phyloP scores from a whole-genome alignment of 2,888 invertebrate genomes.

The Volucella inflata region DNA sequence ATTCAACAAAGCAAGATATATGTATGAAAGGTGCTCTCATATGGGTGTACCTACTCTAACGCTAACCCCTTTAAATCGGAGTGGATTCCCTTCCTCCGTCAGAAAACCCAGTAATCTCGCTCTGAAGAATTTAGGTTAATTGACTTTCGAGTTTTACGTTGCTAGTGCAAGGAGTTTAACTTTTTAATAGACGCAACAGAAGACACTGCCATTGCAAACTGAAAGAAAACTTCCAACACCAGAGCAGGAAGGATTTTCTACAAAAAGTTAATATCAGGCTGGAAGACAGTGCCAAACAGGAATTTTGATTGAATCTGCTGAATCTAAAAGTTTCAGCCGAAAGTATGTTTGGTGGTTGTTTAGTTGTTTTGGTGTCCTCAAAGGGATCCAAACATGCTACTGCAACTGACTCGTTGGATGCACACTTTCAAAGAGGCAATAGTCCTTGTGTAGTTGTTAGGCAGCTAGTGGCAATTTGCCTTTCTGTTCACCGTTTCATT shows the following conservation, averaged over 20 bases:
- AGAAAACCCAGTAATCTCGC: slow-evolving; percentile 31
- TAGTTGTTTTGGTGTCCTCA: slow-evolving; percentile 3
- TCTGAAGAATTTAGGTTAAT: slow-evolving; percentile 64
- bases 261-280: slow-evolving; percentile 16
- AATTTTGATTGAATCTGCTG: slow-evolving; percentile 66
- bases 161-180: slow-evolving; percentile 27
- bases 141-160: slow-evolving; percentile 59
- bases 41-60: not conserved
- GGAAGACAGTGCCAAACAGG: slow-evolving; percentile 18
- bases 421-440: no score
- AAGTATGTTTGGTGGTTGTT: slow-evolving; percentile 46
- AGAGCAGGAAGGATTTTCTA: not conserved
- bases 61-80: not conserved
- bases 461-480: no score
- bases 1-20: slow-evolving; percentile 17
- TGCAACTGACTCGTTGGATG: no score
- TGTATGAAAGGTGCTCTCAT: slow-evolving; percentile 15
- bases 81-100: slow-evolving; percentile 9
- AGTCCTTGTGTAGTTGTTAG: no score
- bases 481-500: no score
- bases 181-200: slow-evolving; percentile 60
- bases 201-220: slow-evolving; percentile 45
- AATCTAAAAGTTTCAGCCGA: slow-evolving; percentile 53
- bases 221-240: not conserved
- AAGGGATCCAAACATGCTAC: no score